Base-by-base conservation (phyloP, 53 echinoderm and acorn worm genomes). In the Hippasteria phrygiana region DNA sequence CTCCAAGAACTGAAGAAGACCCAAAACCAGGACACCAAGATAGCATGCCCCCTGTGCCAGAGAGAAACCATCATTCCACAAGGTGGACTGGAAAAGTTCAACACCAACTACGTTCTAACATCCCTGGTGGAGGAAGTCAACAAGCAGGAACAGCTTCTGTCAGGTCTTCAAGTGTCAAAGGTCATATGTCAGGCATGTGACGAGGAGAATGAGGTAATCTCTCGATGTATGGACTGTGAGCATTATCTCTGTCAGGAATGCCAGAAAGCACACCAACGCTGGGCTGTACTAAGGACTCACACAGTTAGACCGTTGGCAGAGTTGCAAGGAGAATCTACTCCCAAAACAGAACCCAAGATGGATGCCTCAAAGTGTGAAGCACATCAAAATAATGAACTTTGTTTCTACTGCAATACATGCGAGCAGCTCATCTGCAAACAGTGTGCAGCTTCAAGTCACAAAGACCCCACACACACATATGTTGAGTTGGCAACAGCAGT, bases 1-100 rank as follows among this genome's bases (percentile, higher is more conserved):
- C 87, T 87, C 62, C 74, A 87, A 62, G 55, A 73, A 55, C 75
- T 75, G 12, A 47, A 75, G 33, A 11, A 51, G 28, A 74, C 55
- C 55, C 73, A 74, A 28, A 42, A 43, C 20, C 74, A 62, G 33
- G 72, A 73, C 27, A 71, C 55, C 40, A 74, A 74, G 32, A 51
- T 87, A 29, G 74, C 17, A 74, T 87, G 87, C 33, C 74, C 69
- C 27, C 42, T 74, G 55, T 87, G 87, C 43, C 87, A 74, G 17
- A 73, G 62, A 55, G 63, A 87, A 43, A 87, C 75, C 63, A 56
- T 62, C 27, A 26, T 87, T 40, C 75, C 87, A 14, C 38, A 10
- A 5, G 87, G 73, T 32, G 75, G 75, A 73, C 74, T 87, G 43
- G 27, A 55, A 27, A 62, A 55, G 16, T 87, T 87, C 22, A 59